These are phyloP conservation scores for Stenodema calcarata DNA, from an alignment of 2,888 invertebrate genomes.

Conservation along the genomic window DNA sequence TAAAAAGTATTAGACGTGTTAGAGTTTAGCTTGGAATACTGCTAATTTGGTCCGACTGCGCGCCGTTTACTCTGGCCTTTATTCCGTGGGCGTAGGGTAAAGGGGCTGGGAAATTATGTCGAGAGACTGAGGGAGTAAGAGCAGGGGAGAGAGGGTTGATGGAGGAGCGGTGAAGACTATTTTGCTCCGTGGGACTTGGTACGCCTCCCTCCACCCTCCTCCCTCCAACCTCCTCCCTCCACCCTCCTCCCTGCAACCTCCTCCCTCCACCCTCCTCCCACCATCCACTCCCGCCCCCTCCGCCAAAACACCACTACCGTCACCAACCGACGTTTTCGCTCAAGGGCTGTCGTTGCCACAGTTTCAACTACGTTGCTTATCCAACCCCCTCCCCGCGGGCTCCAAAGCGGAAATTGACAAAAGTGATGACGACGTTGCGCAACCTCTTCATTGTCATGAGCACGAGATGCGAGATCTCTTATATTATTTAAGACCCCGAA, in stretches of 20 bases:
- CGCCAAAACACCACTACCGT: not conserved
- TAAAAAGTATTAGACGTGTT: too few species aligned
- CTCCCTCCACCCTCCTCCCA: too few species aligned
- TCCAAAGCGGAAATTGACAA: conserved; percentile 33
- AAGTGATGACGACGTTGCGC: conserved; percentile 29
- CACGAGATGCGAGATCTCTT: not conserved
- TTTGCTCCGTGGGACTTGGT: not conserved
- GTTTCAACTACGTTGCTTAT: not conserved
- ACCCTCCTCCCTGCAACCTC: too few species aligned
- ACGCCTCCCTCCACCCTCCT: not conserved
- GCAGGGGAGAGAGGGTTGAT: not conserved
- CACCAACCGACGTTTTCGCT: not conserved
- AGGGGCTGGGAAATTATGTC: not conserved
- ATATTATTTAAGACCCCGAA: not conserved
- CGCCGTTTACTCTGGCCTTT: too few species aligned
- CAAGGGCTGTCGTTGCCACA: not conserved
- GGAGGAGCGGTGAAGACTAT: not conserved
- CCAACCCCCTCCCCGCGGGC: not conserved
- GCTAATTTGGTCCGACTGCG: too few species aligned
- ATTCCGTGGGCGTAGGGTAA: too few species aligned
- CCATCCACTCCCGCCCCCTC: not conserved
- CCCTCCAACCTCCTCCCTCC: not conserved
- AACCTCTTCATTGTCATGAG: conserved; percentile 33
- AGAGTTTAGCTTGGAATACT: too few species aligned
- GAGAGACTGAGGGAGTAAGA: not conserved